These are phyloP conservation scores for Redunca redunca DNA, from an alignment of 2,113 vertebrate genomes.

Conservation along the genomic window DNA sequence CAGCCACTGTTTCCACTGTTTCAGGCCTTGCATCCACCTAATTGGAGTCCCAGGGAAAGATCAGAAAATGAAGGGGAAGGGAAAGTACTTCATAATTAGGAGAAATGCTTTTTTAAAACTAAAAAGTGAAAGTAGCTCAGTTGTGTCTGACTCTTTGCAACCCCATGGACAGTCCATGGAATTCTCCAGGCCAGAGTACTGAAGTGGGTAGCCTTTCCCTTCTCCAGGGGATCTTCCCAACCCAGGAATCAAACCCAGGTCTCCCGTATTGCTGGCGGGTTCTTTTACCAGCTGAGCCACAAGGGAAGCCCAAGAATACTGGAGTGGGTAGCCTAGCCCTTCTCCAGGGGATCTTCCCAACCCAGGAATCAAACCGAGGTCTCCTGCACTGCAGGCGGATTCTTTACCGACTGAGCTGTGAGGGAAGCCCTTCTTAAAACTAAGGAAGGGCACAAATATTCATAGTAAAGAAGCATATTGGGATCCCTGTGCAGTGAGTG, in stretches of 20 bases:
- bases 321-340: not conserved
- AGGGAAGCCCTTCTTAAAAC: not conserved
- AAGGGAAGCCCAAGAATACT: not conserved
- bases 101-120: not conserved
- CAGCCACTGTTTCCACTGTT: no score
- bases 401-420: not conserved
- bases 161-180: not conserved
- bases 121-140: not conserved
- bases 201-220: not conserved
- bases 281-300: not conserved
- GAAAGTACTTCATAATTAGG: not conserved
- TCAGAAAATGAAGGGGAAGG: not conserved
- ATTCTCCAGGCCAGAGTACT: not conserved
- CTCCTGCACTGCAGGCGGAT: not conserved
- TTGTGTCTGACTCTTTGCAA: not conserved
- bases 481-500: not conserved
- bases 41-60: not conserved
- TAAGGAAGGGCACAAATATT: not conserved
- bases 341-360: not conserved
- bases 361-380: not conserved
- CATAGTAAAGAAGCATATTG: not conserved
- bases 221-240: not conserved
- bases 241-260: not conserved
- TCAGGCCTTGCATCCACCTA: not conserved
- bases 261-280: rapidly evolving